Evolutionary conservation across 2,888 invertebrate species (phyloP), one percentile per base, ranked within the genome.

Genomic region (Drosophila crucigera): DNA sequence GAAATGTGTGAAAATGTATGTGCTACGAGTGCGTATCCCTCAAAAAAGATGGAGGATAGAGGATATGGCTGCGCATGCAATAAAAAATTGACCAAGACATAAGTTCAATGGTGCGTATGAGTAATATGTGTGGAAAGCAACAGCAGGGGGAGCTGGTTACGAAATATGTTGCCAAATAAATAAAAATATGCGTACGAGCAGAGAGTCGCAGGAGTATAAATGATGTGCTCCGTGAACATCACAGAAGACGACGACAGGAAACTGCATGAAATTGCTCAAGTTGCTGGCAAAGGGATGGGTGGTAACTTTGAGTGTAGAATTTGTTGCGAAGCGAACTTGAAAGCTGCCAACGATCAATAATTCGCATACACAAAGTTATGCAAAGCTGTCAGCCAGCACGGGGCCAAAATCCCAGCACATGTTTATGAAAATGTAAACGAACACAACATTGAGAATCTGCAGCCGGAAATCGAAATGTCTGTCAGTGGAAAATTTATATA

Each of bases 401-500:
- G 50, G 53, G n/a, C 59, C 53, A 65, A 81, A 78, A 81, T 81
- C 81, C 68, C 65, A 74, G 82, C 80, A 84, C 80, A 83, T 85
- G 85, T 85, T 87, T 85, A 87, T 87, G 84, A 84, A 85, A 83
- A 85, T 85, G 83, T 84, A 77, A 77, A 59, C 73, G 78, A 76
- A 73, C 66, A 63, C 54, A 72, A 68, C 78, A 78, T 78, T 33
- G 62, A 58, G 66, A 72, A 64, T 76, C 68, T 78, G 78, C 78
- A 78, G 61, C 82, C 87, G 85, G 87, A 85, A 85, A 87, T 87
- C 87, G 87, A 85, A 84, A 84, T 82, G 84, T 84, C 87, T 87
- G 87, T 84, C 83, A 84, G 84, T 77, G 76, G 61, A 59, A 85
- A 82, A 83, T 83, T 78, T 82, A 78, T 76, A 82, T 82, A 80